These are phyloP conservation scores for Allobates femoralis DNA, from an alignment of 2,797 vertebrate genomes.

Conservation along the genomic window DNA sequence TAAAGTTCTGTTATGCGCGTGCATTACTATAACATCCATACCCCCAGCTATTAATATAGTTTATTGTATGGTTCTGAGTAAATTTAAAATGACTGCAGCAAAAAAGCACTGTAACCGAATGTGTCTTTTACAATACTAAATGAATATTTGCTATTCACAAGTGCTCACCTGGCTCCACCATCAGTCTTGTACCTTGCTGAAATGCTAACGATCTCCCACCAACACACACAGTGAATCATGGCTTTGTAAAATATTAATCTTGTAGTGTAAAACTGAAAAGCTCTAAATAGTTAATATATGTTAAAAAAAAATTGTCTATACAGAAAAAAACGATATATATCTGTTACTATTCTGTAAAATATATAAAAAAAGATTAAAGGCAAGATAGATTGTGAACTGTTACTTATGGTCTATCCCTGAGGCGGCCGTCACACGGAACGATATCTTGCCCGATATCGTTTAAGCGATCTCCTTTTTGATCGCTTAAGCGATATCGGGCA, in stretches of 20 bases:
- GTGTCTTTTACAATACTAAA: not conserved
- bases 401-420: not conserved
- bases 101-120: too few species aligned
- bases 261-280: not conserved
- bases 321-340: too few species aligned
- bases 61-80: too few species aligned
- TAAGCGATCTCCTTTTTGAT: too few species aligned
- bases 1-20: too few species aligned
- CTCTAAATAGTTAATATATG: not conserved
- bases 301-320: not conserved
- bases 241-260: constrained; percentile 39
- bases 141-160: not conserved
- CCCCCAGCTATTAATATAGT: too few species aligned
- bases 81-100: not conserved
- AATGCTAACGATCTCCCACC: constrained; percentile 62
- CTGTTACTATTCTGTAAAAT: not conserved
- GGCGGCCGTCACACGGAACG: too few species aligned
- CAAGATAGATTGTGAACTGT: not conserved
- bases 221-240: constrained; percentile 27
- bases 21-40: too few species aligned
- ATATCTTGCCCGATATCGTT: too few species aligned
- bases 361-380: not conserved
- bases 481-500: too few species aligned
- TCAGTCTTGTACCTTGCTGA: constrained; percentile 64
- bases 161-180: constrained; percentile 61